A percentile compares a stretch with the other conserved stretches of the same genome.
phyloP scores from a whole-genome alignment of 2,113 vertebrate species.

The Pyrgilauda ruficollis region DNA sequence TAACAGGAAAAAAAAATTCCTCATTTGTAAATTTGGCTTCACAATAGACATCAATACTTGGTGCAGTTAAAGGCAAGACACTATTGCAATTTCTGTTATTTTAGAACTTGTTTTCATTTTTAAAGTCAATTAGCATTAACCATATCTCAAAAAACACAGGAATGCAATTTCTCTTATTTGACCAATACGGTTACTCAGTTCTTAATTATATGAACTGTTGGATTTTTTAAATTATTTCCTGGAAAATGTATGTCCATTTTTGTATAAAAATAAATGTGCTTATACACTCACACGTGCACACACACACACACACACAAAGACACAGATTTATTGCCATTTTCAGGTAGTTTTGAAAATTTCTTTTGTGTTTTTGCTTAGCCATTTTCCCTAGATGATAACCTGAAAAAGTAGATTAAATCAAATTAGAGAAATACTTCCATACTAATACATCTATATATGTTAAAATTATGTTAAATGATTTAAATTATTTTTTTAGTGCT shows the following conservation, averaged over 20 bases:
- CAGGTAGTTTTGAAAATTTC: not conserved
- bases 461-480: not conserved
- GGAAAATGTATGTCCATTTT: not conserved
- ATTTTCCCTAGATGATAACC: not conserved
- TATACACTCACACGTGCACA: too few species aligned
- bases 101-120: not conserved
- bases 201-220: not conserved
- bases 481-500: not conserved
- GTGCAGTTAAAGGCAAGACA: not conserved
- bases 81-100: not conserved
- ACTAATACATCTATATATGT: not conserved
- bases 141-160: not conserved
- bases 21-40: not conserved
- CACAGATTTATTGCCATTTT: not conserved
- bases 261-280: not conserved
- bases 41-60: not conserved
- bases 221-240: not conserved
- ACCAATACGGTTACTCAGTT: not conserved
- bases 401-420: not conserved
- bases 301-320: rapidly evolving
- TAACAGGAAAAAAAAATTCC: not conserved
- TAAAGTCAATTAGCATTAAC: not conserved
- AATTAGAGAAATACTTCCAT: not conserved
- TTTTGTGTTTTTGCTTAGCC: not conserved
- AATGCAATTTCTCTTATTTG: not conserved